phyloP scores from a whole-genome alignment of 2,797 vertebrate genomes.

The Vespertilio murinus region DNA sequence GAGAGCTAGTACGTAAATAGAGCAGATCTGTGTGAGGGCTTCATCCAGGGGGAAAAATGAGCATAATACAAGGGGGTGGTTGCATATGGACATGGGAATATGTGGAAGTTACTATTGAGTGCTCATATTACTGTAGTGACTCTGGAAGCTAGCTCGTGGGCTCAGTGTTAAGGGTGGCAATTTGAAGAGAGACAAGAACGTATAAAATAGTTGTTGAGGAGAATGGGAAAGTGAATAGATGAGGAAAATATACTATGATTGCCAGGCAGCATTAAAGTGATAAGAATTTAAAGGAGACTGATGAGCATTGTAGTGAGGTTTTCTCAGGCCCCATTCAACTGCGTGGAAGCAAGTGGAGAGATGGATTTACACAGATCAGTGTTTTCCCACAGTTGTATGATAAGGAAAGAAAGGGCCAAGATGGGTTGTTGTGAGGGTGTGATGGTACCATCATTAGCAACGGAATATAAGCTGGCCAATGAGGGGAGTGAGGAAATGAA shows the following conservation, averaged over 20 bases:
- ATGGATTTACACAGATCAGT: neutral
- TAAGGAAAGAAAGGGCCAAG: neutral
- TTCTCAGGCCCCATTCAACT: neutral
- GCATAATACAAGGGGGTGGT: neutral
- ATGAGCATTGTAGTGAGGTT: neutral
- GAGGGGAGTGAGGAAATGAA: neutral
- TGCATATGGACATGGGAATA: neutral
- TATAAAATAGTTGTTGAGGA: neutral
- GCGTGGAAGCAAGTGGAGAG: neutral
- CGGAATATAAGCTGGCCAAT: neutral
- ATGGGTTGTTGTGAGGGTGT: neutral
- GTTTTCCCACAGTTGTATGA: neutral
- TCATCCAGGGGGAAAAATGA: neutral
- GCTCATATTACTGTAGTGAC: neutral
- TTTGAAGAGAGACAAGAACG: neutral
- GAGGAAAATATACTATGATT: neutral
- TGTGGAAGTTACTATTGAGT: neutral
- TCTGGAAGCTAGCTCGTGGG: neutral
- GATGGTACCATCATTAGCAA: neutral
- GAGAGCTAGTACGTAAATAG: neutral
- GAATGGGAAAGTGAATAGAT: neutral
- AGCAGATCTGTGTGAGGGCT: neutral
- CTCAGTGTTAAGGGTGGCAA: neutral
- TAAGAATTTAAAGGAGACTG: neutral
- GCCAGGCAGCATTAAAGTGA: neutral